phyloP scores from a whole-genome alignment of 2,888 invertebrate genomes.

The Frankliniella intonsa region DNA sequence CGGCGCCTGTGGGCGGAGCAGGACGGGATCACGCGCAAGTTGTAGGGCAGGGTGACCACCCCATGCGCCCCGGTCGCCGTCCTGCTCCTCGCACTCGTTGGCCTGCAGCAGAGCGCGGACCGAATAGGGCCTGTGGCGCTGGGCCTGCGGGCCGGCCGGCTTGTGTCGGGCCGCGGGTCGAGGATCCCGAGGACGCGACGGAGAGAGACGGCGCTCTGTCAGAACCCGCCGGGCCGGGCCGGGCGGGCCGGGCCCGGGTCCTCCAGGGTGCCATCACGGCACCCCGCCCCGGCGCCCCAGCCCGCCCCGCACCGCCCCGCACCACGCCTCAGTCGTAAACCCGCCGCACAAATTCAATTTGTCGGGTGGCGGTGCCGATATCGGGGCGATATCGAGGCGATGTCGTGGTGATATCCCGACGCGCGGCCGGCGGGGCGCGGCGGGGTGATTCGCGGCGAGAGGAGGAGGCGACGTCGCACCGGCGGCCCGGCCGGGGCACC shows the following conservation, averaged over 20 bases:
- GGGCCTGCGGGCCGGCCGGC: too few relatives aligned
- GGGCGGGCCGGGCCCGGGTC: not conserved
- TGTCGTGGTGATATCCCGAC: not conserved
- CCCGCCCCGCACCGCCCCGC: not conserved
- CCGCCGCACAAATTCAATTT: conserved; percentile 26
- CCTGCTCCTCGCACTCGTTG: too few relatives aligned
- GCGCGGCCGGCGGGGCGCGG: not conserved
- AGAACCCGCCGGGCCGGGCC: not conserved
- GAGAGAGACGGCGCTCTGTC: not conserved
- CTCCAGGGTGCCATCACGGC: conserved; percentile 14
- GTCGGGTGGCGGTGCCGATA: conserved; percentile 18
- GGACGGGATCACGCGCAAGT: too few relatives aligned
- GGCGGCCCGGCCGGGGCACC: not conserved
- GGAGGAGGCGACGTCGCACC: not conserved
- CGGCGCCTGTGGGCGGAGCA: too few relatives aligned
- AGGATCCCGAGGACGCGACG: not conserved
- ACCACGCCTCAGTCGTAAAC: not conserved
- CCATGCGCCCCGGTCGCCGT: too few relatives aligned
- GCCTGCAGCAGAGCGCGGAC: too few relatives aligned
- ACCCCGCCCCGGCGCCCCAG: not conserved
- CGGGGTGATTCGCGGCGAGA: not conserved
- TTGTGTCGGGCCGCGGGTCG: too few relatives aligned
- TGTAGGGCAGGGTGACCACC: too few relatives aligned
- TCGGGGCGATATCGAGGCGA: conserved; percentile 11
- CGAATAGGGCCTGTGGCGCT: too few relatives aligned